Conservation (phyloP, 37 sponge, comb jelly and placozoan species). For the Hexactinellida sp. region DNA sequence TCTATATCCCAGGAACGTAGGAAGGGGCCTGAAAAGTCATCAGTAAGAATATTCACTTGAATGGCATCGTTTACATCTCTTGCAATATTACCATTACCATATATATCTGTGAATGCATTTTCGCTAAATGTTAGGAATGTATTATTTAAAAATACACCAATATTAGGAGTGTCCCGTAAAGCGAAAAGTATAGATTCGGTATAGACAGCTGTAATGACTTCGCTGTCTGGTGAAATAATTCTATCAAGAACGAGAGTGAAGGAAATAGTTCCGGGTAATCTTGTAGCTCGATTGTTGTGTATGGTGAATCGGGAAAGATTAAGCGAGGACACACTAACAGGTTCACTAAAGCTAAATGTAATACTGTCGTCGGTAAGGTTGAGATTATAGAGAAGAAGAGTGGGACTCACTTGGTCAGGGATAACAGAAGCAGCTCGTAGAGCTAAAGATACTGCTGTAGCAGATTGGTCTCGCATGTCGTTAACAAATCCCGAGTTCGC, state of each 20-base stretch:
- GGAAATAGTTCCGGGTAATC: background rate
- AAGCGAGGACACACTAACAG: background rate
- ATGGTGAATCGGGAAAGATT: constrained; percentile 6
- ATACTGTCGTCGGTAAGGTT: constrained; percentile 22
- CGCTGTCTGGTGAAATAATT: background rate
- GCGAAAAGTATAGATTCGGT: background rate
- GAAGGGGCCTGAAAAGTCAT: background rate
- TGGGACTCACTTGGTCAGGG: background rate
- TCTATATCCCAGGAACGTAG: background rate
- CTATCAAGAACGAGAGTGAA: background rate
- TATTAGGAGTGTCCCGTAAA: background rate
- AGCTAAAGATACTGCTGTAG: background rate
- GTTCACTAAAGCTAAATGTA: constrained; percentile 19
- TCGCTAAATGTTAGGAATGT: background rate
- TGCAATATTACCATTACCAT: background rate
- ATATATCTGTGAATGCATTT: background rate
- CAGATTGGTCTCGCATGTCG: constrained; percentile 28
- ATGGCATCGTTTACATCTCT: background rate
- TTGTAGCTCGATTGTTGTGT: background rate
- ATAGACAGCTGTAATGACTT: background rate
- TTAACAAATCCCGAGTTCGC: constrained; percentile 37
- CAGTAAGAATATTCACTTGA: background rate
- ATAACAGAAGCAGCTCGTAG: background rate
- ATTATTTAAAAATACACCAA: background rate
- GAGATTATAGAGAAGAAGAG: background rate